Evolutionary conservation across 2,888 invertebrate genomes (phyloP).

Genomic region (Sarcophaga carnaria): DNA sequence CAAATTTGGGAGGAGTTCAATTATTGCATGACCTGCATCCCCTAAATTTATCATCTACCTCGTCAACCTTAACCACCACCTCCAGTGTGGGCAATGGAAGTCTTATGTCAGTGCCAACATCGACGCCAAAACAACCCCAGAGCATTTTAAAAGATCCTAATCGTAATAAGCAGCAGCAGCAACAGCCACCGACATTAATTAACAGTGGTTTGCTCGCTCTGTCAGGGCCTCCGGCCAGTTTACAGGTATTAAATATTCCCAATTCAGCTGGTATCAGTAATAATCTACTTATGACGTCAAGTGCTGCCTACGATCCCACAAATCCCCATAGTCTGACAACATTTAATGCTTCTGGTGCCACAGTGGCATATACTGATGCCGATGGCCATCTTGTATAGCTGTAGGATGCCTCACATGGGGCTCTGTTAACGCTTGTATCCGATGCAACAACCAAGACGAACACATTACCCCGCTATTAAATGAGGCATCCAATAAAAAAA

Average conservation of each 20-base stretch:
- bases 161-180: slow-evolving; percentile 83
- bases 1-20: slow-evolving; percentile 72
- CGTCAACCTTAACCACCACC: slow-evolving; percentile 79
- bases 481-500: slow-evolving; percentile 55
- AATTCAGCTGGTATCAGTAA: slow-evolving; percentile 81
- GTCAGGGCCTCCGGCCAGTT: slow-evolving; percentile 77
- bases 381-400: slow-evolving; percentile 82
- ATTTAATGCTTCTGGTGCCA: slow-evolving; percentile 77
- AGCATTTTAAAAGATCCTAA: slow-evolving; percentile 86
- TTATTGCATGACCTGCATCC: slow-evolving; percentile 79
- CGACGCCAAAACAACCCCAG: slow-evolving; percentile 84
- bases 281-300: slow-evolving; percentile 78
- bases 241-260: slow-evolving; percentile 85
- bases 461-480: slow-evolving; percentile 74
- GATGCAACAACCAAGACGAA: slow-evolving; percentile 44
- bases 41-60: slow-evolving; percentile 78
- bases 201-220: slow-evolving; percentile 76
- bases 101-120: slow-evolving; percentile 76
- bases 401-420: slow-evolving; percentile 75
- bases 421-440: slow-evolving; percentile 58
- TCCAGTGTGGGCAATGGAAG: slow-evolving; percentile 79
- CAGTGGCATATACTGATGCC: slow-evolving; percentile 81
- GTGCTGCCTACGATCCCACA: slow-evolving; percentile 79
- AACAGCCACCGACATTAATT: slow-evolving; percentile 83
- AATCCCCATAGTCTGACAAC: slow-evolving; percentile 79